phyloP scores from a whole-genome alignment of 2,797 vertebrate genomes.

The Pseudochirops cupreus region DNA sequence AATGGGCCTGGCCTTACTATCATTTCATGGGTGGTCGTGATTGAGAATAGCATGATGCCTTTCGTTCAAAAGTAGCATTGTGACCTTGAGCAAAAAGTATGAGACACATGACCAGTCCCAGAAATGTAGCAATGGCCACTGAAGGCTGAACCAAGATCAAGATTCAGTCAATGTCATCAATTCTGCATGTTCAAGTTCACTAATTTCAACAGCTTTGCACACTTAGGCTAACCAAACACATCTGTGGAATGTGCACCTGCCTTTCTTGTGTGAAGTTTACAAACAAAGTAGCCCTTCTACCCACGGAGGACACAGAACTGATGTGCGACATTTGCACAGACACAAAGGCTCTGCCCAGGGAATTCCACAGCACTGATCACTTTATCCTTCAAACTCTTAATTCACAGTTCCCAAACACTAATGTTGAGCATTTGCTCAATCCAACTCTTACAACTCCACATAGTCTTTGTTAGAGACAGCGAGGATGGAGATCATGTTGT shows the following conservation, averaged over 20 bases:
- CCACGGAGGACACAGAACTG: background rate
- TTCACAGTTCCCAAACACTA: background rate
- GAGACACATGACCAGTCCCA: background rate
- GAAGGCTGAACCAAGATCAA: background rate
- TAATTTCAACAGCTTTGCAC: background rate
- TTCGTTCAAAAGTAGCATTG: background rate
- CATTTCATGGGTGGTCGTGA: background rate
- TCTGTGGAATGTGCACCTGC: background rate
- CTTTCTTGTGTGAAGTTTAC: background rate
- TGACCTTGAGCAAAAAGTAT: background rate
- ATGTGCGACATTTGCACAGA: background rate
- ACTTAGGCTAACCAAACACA: background rate
- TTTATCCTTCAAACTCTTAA: background rate
- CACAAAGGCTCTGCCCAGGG: background rate
- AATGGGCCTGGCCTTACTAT: background rate
- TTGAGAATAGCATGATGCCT: background rate
- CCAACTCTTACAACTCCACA: background rate
- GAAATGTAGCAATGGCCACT: background rate
- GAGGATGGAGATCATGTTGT: background rate
- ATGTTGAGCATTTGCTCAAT: background rate
- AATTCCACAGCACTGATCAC: background rate
- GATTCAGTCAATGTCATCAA: background rate
- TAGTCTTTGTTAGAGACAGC: background rate
- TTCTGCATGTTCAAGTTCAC: background rate
- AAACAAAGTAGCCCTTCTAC: background rate